Evolutionary conservation across 2,888 invertebrate species (phyloP), one percentile per base, ranked within the genome.

Genomic region (Ormyrus rosae): DNA sequence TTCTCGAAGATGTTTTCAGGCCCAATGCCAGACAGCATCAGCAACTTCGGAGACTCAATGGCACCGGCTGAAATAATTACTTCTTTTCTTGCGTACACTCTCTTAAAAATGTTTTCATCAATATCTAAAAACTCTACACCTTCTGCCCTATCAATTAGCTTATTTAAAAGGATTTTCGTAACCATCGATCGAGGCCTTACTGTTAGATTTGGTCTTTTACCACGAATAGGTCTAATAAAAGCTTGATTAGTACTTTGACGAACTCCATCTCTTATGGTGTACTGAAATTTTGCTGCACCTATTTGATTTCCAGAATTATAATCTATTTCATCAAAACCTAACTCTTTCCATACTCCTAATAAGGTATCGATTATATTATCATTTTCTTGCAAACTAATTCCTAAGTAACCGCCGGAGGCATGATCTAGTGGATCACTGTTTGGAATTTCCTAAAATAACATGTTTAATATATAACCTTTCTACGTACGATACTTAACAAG

Each of bases 1-100:
- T 6, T 92, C 90, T 83, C 91, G 83, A 74, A 94, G 88, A 83
- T 94, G 93, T 48, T 92, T 84, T 87, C 91, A 2, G 94, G 94
- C 0, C 94, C 94, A 7, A 94, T 87, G 2, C 94, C 94, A 6
- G 97, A 97, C 6, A 98, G 90, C 96, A 98, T 96, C 9, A 98
- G 92, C 3, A 98, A 89, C 89, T 98, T 98, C 0, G 98, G 97
- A 0, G 97, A 96, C 86, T 96, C 96, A 83, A 98, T 95, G 1
- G 97, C 93, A 0, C 98, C 98, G 2, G 96, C 96, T 11, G 96
- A 95, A 13, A 98, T 86, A 74, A 98, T 95, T 0, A 98, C 95
- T 91, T 97, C 97, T 88, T 95, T 96, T 1, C 92, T 92, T 0
- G 95, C 96, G 65, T 89, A 91, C 0, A 93, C 93, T 19, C 6